A percentile compares a stretch with the other conserved stretches of the same genome.
Conservation (phyloP, 2,113 vertebrate species). For the Artemisiospiza belli region DNA sequence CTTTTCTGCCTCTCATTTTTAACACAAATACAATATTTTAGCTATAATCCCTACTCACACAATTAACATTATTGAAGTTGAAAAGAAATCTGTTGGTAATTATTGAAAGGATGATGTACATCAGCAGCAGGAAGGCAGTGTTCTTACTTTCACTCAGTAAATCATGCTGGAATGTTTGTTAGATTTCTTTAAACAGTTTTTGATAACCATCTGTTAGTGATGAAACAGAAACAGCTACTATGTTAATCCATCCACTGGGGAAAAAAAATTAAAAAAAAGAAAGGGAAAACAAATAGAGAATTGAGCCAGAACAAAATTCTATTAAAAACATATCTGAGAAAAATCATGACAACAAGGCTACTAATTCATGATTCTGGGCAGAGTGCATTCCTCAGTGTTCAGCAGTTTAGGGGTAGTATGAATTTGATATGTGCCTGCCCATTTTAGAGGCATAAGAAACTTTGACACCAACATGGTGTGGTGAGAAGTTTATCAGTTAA, state of each 20-base stretch:
- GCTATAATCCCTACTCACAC: not conserved
- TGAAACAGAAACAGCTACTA: not conserved
- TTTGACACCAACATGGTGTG: not conserved
- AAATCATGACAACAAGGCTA: not conserved
- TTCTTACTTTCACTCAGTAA: conserved; percentile 24
- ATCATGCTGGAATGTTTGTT: not conserved
- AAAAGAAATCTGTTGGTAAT: conserved; percentile 26
- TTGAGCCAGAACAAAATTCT: not conserved
- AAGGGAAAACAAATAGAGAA: conserved; percentile 11
- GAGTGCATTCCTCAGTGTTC: not conserved
- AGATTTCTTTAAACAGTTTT: conserved; percentile 41
- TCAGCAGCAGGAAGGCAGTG: not conserved
- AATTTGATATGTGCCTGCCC: not conserved
- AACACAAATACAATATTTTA: not conserved
- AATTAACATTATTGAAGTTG: not conserved
- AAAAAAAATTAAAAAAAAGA: not conserved
- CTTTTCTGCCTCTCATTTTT: not conserved
- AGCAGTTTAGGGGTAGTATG: not conserved
- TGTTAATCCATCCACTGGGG: not conserved
- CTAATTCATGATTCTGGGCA: not conserved
- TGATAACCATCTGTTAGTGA: conserved; percentile 22
- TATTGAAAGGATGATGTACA: not conserved
- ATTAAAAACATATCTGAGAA: not conserved
- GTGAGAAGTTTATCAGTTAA: not conserved
- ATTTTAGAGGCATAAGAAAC: not conserved